Base-by-base conservation (phyloP, 2,888 invertebrate species). In the Beris chalybata region DNA sequence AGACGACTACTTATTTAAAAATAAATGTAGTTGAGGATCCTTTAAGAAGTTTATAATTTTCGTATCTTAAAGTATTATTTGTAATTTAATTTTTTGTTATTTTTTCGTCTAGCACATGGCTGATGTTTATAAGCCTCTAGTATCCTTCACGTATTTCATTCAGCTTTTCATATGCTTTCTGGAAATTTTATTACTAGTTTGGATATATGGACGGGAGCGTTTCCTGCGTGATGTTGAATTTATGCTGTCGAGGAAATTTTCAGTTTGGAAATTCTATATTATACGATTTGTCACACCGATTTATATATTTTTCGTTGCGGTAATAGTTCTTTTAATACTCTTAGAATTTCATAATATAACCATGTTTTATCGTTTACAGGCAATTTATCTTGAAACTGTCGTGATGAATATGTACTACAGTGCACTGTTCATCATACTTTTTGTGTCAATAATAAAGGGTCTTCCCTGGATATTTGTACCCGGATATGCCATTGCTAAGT, bases 271-370 rank as follows among this genome's bases (percentile, higher is more conserved):
- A 67, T 63, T 71, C n/a, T 65, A 66, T 29, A 55, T 68, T 11
- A 38, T 70, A 13, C 91, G 91, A 79, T 90, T 91, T 75, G 88
- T 85, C 76, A 90, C 91, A 75, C 91, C 91, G 67, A 90, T 80
- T 76, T 90, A 91, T 0, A 65, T 78, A 13, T 0, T 76, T 0
- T 11, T 65, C 13, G 12, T 70, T 3, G 45, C 76, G 71, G 78
- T 77, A 68, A 55, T 12, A 22, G 48, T 30, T 32, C 43, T 45
- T 22, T 22, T 22, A 22, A 3, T 22, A 22, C 22, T 3, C 22
- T 22, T 22, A 22, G 2, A 22, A 22, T 3, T 22, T 22, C 22
- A 22, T 22, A 22, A 22, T 22, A 2, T 22, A 22, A 22, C 22
- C 22, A 3, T 22, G 22, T 48, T 48, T 6, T 15, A 48, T 48